Evolutionary conservation across 1,140 invertebrate genomes (phyloP).

Genomic region (Drosophila kanapiae): DNA sequence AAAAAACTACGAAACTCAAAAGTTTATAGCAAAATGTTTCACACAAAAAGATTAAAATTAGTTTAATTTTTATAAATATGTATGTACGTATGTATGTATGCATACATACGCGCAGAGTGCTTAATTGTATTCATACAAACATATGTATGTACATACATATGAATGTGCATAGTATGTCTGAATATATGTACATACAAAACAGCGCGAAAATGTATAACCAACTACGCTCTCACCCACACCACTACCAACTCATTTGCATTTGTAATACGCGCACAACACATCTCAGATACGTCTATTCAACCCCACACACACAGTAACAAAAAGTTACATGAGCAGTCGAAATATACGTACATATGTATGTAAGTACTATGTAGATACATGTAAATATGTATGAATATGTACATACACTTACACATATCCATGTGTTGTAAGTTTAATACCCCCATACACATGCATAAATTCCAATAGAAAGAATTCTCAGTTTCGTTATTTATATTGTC

Average conservation of each 20-base stretch:
- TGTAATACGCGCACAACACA: constrained; percentile 9
- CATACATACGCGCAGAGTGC: not conserved
- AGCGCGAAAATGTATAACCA: not conserved
- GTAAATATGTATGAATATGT: constrained; percentile 1
- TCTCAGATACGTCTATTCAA: constrained; percentile 16
- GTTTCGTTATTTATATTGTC: constrained; percentile 9
- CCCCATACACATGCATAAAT: constrained; percentile 1
- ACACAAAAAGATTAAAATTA: too few species aligned
- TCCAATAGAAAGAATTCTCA: constrained; percentile 3
- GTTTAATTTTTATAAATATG: too few species aligned
- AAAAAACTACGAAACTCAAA: too few species aligned
- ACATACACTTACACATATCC: constrained; percentile 14
- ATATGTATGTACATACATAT: not conserved
- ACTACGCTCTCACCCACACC: constrained; percentile 3
- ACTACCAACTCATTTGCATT: constrained; percentile 20
- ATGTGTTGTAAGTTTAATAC: not conserved
- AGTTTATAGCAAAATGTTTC: not conserved
- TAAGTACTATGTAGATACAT: not conserved
- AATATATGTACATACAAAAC: not conserved
- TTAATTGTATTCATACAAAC: not conserved
- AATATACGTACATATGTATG: constrained; percentile 12
- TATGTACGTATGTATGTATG: not conserved
- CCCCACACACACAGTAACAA: constrained; percentile 9
- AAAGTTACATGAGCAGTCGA: constrained; percentile 24
- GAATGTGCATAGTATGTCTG: too few species aligned